Evolutionary conservation across 2,888 invertebrate species (phyloP), one percentile per base, ranked within the genome.

Genomic region (Venusia cambrica): DNA sequence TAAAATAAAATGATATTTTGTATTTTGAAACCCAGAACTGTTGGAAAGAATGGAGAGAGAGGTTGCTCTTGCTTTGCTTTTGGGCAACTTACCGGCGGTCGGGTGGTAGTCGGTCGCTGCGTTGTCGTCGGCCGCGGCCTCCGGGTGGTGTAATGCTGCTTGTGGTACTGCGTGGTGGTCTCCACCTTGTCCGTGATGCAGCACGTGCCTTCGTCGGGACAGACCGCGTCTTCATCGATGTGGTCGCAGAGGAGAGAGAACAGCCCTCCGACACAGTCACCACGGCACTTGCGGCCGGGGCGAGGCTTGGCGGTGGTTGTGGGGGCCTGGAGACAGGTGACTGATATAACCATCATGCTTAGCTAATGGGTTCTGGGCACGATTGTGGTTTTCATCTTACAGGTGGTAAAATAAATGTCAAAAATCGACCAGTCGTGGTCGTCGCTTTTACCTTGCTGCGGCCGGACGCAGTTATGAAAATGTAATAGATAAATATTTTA

Each of bases 181-280:
- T 89, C 88, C 0, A 90, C 92, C 48, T 74, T 70, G 27, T 89
- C 85, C 0, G 90, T 92, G 42, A 95, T 88, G 67, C 97, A 97
- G 71, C 96, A 97, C 30, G 91, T 92, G 8, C 92, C 93, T 10
- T 92, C 93, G 6, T 90, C 90, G 0, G 93, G 91, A 61, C 96
- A 96, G 35, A 87, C 85, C 0, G 94, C 95, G 1, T 93, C 92
- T 1, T 92, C 85, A 61, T 97, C 96, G 31, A 96, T 91, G 56
- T 93, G 92, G 60, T 96, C 96, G 65, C 97, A 97, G 50, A 97
- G 92, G 30, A 96, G 80, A 4, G 95, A 93, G 63, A 96, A 92
- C 16, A 97, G 81, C 0, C 93, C 93, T 39, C 91, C 93, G 53
- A 95, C 92, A 74, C 97, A 97, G 64, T 96, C 94, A 1, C 97